These are phyloP conservation scores for Callorhinus ursinus DNA, from an alignment of 2,113 vertebrate species.

Conservation along the genomic window DNA sequence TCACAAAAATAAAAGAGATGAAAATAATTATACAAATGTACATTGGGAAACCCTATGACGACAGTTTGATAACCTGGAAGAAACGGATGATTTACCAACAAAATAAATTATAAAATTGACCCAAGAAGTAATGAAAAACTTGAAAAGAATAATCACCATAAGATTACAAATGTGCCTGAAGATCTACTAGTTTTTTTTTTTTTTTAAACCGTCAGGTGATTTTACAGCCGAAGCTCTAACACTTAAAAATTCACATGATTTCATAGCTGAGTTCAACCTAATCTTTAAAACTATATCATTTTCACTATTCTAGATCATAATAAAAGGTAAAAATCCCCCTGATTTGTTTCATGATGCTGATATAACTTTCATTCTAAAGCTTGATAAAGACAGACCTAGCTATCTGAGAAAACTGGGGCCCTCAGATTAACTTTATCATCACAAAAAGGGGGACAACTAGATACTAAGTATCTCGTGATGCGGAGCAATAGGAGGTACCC, in stretches of 20 bases:
- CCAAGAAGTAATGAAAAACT: background rate
- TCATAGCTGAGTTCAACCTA: background rate
- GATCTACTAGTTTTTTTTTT: background rate
- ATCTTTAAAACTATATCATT: background rate
- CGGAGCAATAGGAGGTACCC: no score
- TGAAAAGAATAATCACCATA: background rate
- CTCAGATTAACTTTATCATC: background rate
- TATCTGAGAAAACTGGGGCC: background rate
- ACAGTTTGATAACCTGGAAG: background rate
- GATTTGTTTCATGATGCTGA: background rate
- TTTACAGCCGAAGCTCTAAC: background rate
- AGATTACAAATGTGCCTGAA: background rate
- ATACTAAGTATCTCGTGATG: background rate
- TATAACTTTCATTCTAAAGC: background rate
- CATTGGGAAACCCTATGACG: background rate
- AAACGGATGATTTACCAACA: background rate
- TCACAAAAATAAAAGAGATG: background rate
- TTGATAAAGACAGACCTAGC: background rate
- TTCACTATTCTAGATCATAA: background rate
- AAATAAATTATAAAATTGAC: background rate
- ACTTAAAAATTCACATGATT: background rate
- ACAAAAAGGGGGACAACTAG: background rate
- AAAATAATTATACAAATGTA: background rate
- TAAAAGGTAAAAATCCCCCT: background rate
- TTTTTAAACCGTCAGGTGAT: background rate